These are phyloP conservation scores for Apodemus speciosus DNA, from an alignment of 2,113 vertebrate genomes.

Conservation along the genomic window DNA sequence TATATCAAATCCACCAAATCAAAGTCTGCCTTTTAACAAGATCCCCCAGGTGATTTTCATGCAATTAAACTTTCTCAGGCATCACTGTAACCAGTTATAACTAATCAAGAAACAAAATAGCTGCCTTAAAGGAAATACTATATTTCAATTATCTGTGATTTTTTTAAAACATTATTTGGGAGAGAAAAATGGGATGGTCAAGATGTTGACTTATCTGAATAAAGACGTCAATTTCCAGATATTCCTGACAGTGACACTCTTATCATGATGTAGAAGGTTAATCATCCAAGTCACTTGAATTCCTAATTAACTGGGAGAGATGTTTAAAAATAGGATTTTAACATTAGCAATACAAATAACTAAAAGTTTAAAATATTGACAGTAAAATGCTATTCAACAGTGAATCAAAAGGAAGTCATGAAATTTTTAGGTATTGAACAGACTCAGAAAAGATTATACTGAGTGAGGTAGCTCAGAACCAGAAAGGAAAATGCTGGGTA, in stretches of 20 bases:
- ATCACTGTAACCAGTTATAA: slow-evolving; percentile 27
- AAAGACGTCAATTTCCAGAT: neutral
- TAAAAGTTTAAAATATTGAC: slow-evolving; percentile 19
- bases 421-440: neutral
- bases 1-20: slow-evolving; percentile 1
- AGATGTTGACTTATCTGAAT: slow-evolving; percentile 24
- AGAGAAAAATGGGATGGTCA: neutral
- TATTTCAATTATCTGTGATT: neutral
- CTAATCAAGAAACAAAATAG: slow-evolving; percentile 24
- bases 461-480: neutral
- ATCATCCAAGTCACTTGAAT: slow-evolving; percentile 26
- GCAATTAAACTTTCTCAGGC: slow-evolving; percentile 22
- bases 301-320: neutral
- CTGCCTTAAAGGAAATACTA: neutral
- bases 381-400: neutral
- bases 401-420: neutral
- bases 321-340: slow-evolving; percentile 45
- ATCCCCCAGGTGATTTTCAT: neutral
- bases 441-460: neutral
- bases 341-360: slow-evolving; percentile 11
- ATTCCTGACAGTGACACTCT: neutral
- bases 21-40: slow-evolving; percentile 57
- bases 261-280: neutral
- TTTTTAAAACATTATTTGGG: neutral
- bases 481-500: neutral